A percentile compares a stretch with the other conserved stretches of the same genome.
phyloP scores from a whole-genome alignment of 2,113 vertebrate species.

The Arvicanthis niloticus region DNA sequence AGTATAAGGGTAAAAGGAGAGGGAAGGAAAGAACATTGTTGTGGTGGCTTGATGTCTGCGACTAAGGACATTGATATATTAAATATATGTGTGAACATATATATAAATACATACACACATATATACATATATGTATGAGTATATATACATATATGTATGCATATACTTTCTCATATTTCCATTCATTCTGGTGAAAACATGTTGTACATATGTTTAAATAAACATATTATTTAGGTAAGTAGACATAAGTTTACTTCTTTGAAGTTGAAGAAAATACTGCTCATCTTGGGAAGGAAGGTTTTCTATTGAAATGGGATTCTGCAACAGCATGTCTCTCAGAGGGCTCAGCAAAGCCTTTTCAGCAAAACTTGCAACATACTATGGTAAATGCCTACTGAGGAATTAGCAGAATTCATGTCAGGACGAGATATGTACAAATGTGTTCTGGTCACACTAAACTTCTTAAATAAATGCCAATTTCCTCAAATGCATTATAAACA shows the following conservation, averaged over 20 bases:
- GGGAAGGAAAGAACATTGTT: neutral
- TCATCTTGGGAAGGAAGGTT: neutral
- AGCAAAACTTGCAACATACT: rapidly evolving
- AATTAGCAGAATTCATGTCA: constrained; percentile 67
- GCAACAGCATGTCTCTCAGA: neutral
- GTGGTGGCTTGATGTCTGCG: neutral
- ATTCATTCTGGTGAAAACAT: neutral
- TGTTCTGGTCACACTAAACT: neutral
- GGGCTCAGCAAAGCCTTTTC: neutral
- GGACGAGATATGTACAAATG: neutral
- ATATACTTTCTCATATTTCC: neutral
- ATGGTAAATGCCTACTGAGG: constrained; percentile 56
- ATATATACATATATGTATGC: neutral
- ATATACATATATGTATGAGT: neutral
- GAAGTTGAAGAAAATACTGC: neutral
- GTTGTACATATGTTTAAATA: neutral
- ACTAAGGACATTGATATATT: neutral
- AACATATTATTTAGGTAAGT: neutral
- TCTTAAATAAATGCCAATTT: neutral
- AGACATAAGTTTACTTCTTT: neutral
- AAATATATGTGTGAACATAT: neutral
- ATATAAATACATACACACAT: neutral
- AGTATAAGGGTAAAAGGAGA: neutral
- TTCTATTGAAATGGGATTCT: constrained; percentile 70
- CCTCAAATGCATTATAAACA: neutral